A percentile compares a stretch with the other conserved stretches of the same genome.
These are phyloP conservation scores for Microcebus tavaratra DNA, from an alignment of 2,113 vertebrate species.

Conservation along the genomic window DNA sequence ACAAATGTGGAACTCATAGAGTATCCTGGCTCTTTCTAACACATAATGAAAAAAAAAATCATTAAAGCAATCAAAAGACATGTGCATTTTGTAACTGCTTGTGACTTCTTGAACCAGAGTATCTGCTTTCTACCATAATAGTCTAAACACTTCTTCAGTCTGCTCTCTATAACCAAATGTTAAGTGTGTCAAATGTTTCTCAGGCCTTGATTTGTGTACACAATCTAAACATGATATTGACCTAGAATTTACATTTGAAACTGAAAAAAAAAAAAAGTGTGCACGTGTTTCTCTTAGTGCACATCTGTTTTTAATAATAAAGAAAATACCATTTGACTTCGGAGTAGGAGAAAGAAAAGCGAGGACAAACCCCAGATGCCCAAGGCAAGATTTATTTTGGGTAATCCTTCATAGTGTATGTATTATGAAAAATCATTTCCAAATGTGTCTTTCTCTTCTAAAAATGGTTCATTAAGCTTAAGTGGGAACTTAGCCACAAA, in stretches of 20 bases:
- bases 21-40: not conserved
- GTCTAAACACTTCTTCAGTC: not conserved
- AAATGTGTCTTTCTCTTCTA: slow-evolving; percentile 29
- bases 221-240: not conserved
- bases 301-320: slow-evolving; percentile 26
- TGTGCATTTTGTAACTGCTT: not conserved
- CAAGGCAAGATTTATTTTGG: slow-evolving; percentile 38
- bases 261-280: not conserved
- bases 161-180: not conserved
- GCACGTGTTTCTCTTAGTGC: not conserved
- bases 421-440: slow-evolving; percentile 26
- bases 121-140: not conserved
- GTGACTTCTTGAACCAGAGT: not conserved
- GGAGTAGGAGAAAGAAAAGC: not conserved
- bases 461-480: slow-evolving; percentile 27
- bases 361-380: not conserved
- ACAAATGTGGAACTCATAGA: not conserved
- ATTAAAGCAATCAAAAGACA: not conserved
- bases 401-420: not conserved
- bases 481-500: not conserved
- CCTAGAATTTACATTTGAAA: slow-evolving; percentile 37
- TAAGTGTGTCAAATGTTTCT: not conserved
- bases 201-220: not conserved
- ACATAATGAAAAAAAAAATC: not conserved
- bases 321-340: not conserved